Evolutionary conservation across 2,888 invertebrate species (phyloP).

Genomic region (Lymantria dispar): DNA sequence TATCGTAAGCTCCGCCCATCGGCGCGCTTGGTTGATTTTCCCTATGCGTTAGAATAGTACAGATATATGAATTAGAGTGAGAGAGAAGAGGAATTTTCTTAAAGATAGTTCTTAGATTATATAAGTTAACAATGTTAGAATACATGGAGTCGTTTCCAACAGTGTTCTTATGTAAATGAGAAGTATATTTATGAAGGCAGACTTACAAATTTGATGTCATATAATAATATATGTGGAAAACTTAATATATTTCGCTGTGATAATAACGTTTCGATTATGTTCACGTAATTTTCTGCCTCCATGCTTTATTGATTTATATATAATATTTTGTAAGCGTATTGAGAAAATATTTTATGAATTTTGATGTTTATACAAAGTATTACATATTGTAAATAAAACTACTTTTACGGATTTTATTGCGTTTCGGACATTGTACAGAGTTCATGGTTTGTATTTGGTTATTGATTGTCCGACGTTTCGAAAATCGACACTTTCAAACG

Average conservation of each 20-base stretch:
- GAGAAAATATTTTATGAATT: no score
- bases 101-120: constrained; percentile 75
- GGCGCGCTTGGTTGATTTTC: constrained; percentile 67
- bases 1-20: constrained; percentile 64
- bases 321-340: neutral
- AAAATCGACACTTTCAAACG: no score
- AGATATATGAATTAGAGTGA: constrained; percentile 62
- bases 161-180: constrained; percentile 76
- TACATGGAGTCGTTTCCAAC: constrained; percentile 63
- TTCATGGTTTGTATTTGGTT: no score
- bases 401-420: no score
- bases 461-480: no score
- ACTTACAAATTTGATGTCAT: constrained; percentile 64
- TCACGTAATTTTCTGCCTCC: constrained; percentile 22
- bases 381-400: no score
- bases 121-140: constrained; percentile 64
- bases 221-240: constrained; percentile 62
- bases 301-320: constrained; percentile 19
- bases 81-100: constrained; percentile 66
- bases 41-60: constrained; percentile 53
- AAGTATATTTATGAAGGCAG: constrained; percentile 67
- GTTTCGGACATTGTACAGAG: no score
- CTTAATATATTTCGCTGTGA: constrained; percentile 35
- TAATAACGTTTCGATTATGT: constrained; percentile 17
- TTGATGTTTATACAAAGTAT: no score